Percentiles rank a stretch among this genome's conserved stretches.
These are phyloP conservation scores for Poecile atricapillus DNA, from an alignment of 2,113 vertebrate genomes.

Conservation along the genomic window DNA sequence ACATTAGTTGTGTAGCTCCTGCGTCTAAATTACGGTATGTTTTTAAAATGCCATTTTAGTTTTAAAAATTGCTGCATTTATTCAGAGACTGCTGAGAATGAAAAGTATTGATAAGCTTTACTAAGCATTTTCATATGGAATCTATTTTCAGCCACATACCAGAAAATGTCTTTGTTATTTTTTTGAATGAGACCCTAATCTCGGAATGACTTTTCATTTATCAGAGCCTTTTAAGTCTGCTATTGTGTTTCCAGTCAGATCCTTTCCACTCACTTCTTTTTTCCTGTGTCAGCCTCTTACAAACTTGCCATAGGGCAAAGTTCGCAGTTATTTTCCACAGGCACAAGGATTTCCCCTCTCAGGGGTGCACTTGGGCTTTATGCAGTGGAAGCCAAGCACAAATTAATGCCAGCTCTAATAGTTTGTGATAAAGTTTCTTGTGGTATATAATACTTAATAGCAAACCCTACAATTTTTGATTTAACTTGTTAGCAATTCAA, in stretches of 20 bases:
- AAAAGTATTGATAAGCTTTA: slow-evolving; percentile 10
- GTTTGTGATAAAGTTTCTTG: not conserved
- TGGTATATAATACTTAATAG: not conserved
- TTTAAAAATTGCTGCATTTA: not conserved
- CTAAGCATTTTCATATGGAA: slow-evolving; percentile 38
- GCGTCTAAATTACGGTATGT: not conserved
- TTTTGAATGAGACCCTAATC: slow-evolving; percentile 51
- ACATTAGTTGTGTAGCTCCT: not conserved
- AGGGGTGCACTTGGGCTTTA: slow-evolving; percentile 16
- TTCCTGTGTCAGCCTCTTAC: slow-evolving; percentile 34
- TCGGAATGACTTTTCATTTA: slow-evolving; percentile 56
- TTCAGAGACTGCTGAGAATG: not conserved
- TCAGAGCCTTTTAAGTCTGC: slow-evolving; percentile 49
- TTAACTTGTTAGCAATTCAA: not conserved
- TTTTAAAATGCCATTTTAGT: not conserved
- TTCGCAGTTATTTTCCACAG: slow-evolving; percentile 23
- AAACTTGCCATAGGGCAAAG: not conserved
- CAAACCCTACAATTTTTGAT: not conserved
- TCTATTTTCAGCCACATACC: slow-evolving; percentile 56
- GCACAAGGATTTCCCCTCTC: slow-evolving; percentile 24
- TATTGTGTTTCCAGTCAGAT: slow-evolving; percentile 50
- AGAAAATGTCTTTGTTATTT: slow-evolving; percentile 50
- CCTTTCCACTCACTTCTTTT: slow-evolving; percentile 35
- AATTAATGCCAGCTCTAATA: not conserved
- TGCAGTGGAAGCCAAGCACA: not conserved